Percentiles rank a stretch among this genome's conserved stretches.
These are phyloP conservation scores for Bombus confusus DNA, from an alignment of 1,140 invertebrate species.

Conservation along the genomic window DNA sequence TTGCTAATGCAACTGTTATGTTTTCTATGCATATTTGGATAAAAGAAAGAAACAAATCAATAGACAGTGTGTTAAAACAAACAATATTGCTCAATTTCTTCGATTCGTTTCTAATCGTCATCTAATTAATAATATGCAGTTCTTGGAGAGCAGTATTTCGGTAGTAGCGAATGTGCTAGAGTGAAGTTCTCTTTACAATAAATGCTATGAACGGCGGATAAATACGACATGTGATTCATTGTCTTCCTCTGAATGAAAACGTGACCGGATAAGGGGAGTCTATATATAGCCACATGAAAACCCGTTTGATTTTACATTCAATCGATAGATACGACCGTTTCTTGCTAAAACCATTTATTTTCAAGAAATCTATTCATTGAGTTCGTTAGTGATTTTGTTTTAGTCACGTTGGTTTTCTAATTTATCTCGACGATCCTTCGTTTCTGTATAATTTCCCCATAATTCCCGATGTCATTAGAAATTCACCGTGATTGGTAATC, in stretches of 20 bases:
- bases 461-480: conserved; percentile 8
- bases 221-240: not conserved
- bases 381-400: not conserved
- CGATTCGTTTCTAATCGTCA: too few species aligned
- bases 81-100: too few species aligned
- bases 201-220: not conserved
- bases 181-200: not conserved
- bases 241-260: not conserved
- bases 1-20: too few species aligned
- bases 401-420: not conserved
- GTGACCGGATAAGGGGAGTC: not conserved
- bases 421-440: not conserved
- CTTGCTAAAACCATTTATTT: not conserved
- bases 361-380: conserved; percentile 24
- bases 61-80: too few species aligned
- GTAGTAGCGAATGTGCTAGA: not conserved
- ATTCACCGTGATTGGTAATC: not conserved
- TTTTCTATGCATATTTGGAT: too few species aligned
- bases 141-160: not conserved
- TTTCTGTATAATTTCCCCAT: not conserved
- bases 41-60: too few species aligned
- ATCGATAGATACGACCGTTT: not conserved
- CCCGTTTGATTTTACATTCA: too few species aligned
- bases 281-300: not conserved
- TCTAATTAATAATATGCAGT: too few species aligned